Base-by-base conservation (phyloP, 2,888 invertebrate species). In the Brenthis hecate region DNA sequence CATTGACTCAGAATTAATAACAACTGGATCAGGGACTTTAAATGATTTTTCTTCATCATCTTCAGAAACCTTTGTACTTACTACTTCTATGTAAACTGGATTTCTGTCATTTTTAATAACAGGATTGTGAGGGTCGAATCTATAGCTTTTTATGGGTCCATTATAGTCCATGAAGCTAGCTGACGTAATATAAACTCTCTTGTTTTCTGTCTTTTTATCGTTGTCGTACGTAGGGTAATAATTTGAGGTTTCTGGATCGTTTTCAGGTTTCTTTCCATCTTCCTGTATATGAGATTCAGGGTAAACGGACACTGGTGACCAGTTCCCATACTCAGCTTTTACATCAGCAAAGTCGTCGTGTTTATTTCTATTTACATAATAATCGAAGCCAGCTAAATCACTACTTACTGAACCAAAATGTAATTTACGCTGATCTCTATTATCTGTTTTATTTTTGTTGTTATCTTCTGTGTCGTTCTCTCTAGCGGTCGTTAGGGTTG, bases 21-120 rank as follows among this genome's bases (percentile, higher is more conserved):
- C 91, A 0, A 96, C 95, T 43, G 96, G 96, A 48, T 95, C 94
- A 1, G 96, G 96, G 2, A 96, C 93, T 73, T 92, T 89, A 56
- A 88, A 89, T 0, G 89, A 84, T 60, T 92, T 92, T 4, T 86
- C 87, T 77, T 94, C 93, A 77, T 94, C 93, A 61, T 74, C 76
- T 19, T 93, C 92, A 6, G 91, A 89, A 2, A 93, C 91, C 80
- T 93, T 91, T 5, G 91, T 91, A 72, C 91, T 91, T 1, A 93
- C 91, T 1, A 90, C 87, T 79, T 93, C 93, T 66, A 93, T 91
- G 63, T 92, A 91, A 13, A 94, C 92, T 1, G 94, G 94, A 74
- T 93, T 94, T 76, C 94, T 88, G 74, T 94, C 93, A 74, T 93
- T 93, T 73, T 93, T 92, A 51, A 93, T 91, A 0, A 90, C 90